Base-by-base conservation (phyloP, 2,888 invertebrate species). In the Limenitis arthemis region DNA sequence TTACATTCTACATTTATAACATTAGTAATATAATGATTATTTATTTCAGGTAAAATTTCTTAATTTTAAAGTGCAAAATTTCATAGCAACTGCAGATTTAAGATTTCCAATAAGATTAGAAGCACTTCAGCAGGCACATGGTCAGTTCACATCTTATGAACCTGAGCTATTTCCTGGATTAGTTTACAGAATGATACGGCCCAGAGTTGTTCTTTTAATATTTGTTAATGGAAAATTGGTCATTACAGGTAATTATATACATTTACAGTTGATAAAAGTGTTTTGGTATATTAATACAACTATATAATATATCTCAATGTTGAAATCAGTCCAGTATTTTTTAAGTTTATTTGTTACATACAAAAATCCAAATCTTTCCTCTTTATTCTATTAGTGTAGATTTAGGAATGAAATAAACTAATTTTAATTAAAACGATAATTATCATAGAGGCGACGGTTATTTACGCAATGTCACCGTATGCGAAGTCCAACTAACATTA, bases 201-300 rank as follows among this genome's bases (percentile, higher is more conserved):
- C 99, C 0, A 91, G 97, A 62, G 93, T 99, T 61, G 99, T 99
- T n/a, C 83, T 99, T 58, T 87, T 99, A 8, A 98, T 99, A 76
- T 99, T 99, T 87, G 99, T 99, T 1, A 99, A 98, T 77, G 99
- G 99, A 50, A 99, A 99, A 89, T 92, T 99, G 61, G 99, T 99
- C 1, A 92, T 99, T 58, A 99, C 99, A 69, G 90, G 90, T 44
- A 5, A 4, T 12, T 29, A 31, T 12, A 20, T 3, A 20, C 20
- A 20, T 20, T n/a, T n/a, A n/a, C n/a, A n/a, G n/a, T n/a, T n/a
- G n/a, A n/a, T n/a, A n/a, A n/a, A n/a, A n/a, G n/a, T n/a, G n/a
- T n/a, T n/a, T n/a, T n/a, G n/a, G n/a, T n/a, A n/a, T n/a, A n/a
- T n/a, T n/a, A n/a, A n/a, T n/a, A n/a, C n/a, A n/a, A n/a, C n/a